Base-by-base conservation (phyloP, 2,797 vertebrate species). In the Ctenochaetus hawaiiensis region DNA sequence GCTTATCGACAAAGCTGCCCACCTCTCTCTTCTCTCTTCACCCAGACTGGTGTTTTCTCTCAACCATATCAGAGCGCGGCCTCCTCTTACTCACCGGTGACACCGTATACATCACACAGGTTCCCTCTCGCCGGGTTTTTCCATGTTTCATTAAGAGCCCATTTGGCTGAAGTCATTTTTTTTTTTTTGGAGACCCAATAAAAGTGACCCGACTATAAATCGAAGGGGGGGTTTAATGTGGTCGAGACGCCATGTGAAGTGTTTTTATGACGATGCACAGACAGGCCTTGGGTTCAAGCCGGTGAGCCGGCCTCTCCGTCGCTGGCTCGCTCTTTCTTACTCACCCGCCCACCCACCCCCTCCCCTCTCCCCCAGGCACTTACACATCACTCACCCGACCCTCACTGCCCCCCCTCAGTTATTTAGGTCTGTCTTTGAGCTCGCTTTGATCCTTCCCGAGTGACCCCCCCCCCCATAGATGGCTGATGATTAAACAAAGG, bases 171-270 rank as follows among this genome's bases (percentile, higher is more conserved):
- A 87, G 80, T 86, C 79, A 64, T 89, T 86, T 77, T 59, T 26
- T 26, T 26, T 26, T 26, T 26, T 26, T 26, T 26, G 62, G 72
- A 78, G 76, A 64, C 52, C 80, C 68, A 78, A 68, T 90, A 26
- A 86, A 92, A 89, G 75, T 75, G 77, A 26, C 45, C 5, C 18
- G 58, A 56, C 86, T 67, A 83, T 90, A 92, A 92, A 89, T 91
- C 2, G 6, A 53, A 30, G 41, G 34, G 67, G 41, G 41, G 22
- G 68, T 78, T 88, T 89, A 84, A 82, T 89, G 86, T 68, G 78
- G 78, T 57, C 0, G 20, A 18, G 72, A 80, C 14, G 60, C 80
- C 81, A 39, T 81, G 72, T 73, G 77, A 87, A 72, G 64, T 60
- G 78, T 70, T 85, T 88, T 89, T 82, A 87, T 72, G 86, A 84